These are phyloP conservation scores for Turnix velox DNA, from an alignment of 2,113 vertebrate genomes.

Conservation along the genomic window DNA sequence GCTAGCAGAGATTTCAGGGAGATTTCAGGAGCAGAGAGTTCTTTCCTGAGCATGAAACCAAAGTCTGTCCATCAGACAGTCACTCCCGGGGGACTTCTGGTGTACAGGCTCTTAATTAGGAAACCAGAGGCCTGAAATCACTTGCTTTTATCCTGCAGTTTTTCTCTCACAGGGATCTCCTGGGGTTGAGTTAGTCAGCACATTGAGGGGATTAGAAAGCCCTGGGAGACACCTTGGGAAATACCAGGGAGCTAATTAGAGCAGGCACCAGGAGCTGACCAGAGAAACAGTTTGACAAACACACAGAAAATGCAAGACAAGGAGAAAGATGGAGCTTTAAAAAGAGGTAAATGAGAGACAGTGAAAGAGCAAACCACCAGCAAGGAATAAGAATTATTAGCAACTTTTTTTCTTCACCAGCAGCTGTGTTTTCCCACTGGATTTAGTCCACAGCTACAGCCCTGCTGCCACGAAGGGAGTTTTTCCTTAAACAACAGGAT, in stretches of 20 bases:
- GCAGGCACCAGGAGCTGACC: background rate
- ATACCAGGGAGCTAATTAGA: conserved; percentile 21
- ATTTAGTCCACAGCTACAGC: background rate
- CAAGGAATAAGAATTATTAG: background rate
- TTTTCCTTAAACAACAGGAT: background rate
- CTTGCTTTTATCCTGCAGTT: background rate
- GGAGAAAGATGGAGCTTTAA: background rate
- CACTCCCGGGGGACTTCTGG: background rate
- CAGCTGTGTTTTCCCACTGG: background rate
- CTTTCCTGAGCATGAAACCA: background rate
- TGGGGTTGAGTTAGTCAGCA: background rate
- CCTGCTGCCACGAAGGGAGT: background rate
- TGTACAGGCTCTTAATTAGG: background rate
- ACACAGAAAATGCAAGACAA: background rate
- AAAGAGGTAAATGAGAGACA: background rate
- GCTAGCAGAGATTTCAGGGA: background rate
- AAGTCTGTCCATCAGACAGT: background rate
- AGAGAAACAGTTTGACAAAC: background rate
- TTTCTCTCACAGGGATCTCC: conserved; percentile 15
- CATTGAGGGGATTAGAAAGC: background rate
- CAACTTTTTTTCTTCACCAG: background rate
- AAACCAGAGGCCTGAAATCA: background rate
- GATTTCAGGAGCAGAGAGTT: background rate
- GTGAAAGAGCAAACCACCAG: background rate
- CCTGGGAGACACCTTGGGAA: conserved; percentile 4